Evolutionary conservation across 2,888 invertebrate genomes (phyloP).

Genomic region (Parapristionchus giblindavisi): DNA sequence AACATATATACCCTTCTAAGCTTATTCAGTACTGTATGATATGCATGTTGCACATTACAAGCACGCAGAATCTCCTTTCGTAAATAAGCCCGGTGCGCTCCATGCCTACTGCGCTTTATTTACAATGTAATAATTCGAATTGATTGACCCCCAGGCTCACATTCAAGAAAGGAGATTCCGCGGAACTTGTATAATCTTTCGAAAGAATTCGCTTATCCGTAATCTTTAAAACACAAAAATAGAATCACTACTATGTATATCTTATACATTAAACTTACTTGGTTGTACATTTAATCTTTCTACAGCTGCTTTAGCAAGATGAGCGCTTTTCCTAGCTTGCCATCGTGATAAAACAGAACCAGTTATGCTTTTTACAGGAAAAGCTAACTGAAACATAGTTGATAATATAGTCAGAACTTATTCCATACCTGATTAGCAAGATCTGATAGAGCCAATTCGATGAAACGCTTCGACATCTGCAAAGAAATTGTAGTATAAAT

Average conservation of each 20-base stretch:
- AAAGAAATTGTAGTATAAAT: not conserved
- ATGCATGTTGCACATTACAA: too few relatives aligned
- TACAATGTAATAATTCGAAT: too few relatives aligned
- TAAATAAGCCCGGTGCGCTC: too few relatives aligned
- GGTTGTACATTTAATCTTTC: slow-evolving; percentile 20
- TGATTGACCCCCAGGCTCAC: too few relatives aligned
- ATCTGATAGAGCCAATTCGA: slow-evolving; percentile 34
- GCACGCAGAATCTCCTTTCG: too few relatives aligned
- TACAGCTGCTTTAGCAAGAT: not conserved
- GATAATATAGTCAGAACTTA: not conserved
- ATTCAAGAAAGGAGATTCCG: too few relatives aligned
- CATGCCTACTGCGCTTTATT: too few relatives aligned
- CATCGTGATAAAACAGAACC: slow-evolving; percentile 42
- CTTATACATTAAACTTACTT: not conserved
- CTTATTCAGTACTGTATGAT: too few relatives aligned
- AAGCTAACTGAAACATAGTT: slow-evolving; percentile 44
- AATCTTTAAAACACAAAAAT: too few relatives aligned
- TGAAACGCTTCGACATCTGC: slow-evolving; percentile 26
- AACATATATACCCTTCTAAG: not conserved
- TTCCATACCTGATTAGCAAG: slow-evolving; percentile 30
- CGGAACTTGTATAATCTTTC: too few relatives aligned
- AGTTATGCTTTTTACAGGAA: slow-evolving; percentile 50
- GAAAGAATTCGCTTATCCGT: too few relatives aligned
- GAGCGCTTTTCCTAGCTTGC: slow-evolving; percentile 5
- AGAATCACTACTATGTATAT: not conserved